Conservation (phyloP, 1,140 invertebrate genomes). For the Neodiprion fabricii region DNA sequence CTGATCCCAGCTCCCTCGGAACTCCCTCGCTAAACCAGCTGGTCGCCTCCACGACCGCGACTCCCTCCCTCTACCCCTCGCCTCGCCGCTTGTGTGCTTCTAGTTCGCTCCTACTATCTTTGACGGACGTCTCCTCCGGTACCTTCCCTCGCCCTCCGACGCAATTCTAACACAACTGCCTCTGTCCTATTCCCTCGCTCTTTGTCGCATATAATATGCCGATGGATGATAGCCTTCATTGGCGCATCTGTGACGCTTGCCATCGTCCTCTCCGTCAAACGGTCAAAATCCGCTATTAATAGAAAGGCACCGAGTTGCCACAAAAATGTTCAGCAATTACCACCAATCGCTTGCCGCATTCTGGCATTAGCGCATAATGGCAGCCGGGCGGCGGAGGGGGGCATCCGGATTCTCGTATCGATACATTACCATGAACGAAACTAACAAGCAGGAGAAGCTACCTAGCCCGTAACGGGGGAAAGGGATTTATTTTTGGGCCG, state of each 20-base stretch:
- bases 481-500: constrained; percentile 23
- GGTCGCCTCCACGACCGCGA: constrained; percentile 60
- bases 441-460: neutral
- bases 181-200: constrained; percentile 25
- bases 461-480: neutral
- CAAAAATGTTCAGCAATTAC: neutral
- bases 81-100: neutral
- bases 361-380: neutral
- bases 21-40: constrained; percentile 53
- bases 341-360: neutral
- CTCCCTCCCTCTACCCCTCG: constrained; percentile 54
- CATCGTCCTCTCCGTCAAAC: neutral
- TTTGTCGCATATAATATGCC: constrained; percentile 18
- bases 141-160: constrained; percentile 30
- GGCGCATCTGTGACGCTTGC: constrained; percentile 6
- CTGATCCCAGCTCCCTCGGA: constrained; percentile 36
- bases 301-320: constrained; percentile 2
- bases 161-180: constrained; percentile 20
- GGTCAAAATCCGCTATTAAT: neutral
- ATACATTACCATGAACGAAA: too few relatives aligned
- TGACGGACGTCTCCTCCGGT: constrained; percentile 13
- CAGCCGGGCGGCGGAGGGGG: neutral
- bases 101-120: constrained; percentile 37
- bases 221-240: neutral
- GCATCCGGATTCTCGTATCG: neutral